phyloP scores from a whole-genome alignment of 2,888 invertebrate genomes.

The Encarsia formosa region DNA sequence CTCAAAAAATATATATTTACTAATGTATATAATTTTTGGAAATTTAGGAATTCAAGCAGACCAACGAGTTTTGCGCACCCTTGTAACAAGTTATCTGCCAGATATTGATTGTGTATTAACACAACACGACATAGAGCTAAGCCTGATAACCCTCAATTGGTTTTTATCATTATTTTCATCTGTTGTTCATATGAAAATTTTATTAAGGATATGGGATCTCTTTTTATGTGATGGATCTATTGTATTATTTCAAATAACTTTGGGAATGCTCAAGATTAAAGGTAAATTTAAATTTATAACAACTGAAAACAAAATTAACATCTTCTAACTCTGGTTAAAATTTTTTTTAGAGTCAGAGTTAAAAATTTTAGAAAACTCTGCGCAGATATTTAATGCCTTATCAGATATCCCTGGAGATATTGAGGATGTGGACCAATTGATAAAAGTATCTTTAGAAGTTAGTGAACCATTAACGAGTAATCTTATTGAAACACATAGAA shows the following conservation, averaged over 20 bases:
- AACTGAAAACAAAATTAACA: background rate
- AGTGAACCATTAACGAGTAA: slow-evolving; percentile 80
- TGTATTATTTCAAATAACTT: slow-evolving; percentile 87
- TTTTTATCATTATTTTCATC: slow-evolving; percentile 95
- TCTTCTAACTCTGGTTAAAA: slow-evolving; percentile 1
- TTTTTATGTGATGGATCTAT: slow-evolving; percentile 95
- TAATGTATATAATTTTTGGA: background rate
- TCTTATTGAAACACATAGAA: slow-evolving; percentile 81
- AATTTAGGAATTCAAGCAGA: slow-evolving; percentile 82
- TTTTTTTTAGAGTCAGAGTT: slow-evolving; percentile 66
- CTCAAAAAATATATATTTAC: background rate
- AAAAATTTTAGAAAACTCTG: slow-evolving; percentile 85
- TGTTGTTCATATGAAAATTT: slow-evolving; percentile 92
- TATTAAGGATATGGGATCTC: slow-evolving; percentile 92
- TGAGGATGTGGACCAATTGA: slow-evolving; percentile 83
- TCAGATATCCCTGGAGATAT: slow-evolving; percentile 94
- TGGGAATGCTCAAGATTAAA: slow-evolving; percentile 88
- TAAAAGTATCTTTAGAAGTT: slow-evolving; percentile 72
- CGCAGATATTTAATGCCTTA: slow-evolving; percentile 95
- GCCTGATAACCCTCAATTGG: slow-evolving; percentile 95
- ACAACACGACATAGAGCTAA: slow-evolving; percentile 92
- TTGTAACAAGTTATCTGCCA: slow-evolving; percentile 85
- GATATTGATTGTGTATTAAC: slow-evolving; percentile 85
- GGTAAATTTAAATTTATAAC: slow-evolving; percentile 40
- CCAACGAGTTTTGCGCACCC: slow-evolving; percentile 88